A percentile compares a stretch with the other conserved stretches of the same genome.
phyloP scores from a whole-genome alignment of 2,888 invertebrate genomes.

The Brassicogethes aeneus region DNA sequence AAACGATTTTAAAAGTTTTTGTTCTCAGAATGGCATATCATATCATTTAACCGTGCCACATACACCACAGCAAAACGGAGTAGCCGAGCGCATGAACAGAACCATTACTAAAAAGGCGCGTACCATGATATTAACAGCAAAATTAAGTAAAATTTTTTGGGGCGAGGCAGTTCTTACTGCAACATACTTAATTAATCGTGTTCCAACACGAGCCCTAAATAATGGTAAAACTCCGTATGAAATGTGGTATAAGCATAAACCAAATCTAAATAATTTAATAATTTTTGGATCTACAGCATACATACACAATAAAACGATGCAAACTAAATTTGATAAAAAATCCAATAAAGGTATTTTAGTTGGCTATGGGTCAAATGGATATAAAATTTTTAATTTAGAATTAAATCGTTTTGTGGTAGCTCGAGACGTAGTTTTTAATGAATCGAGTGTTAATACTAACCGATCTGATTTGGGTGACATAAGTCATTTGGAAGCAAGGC shows the following conservation, averaged over 20 bases:
- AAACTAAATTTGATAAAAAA: neutral
- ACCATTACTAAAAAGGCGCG: constrained; percentile 23
- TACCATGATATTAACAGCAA: constrained; percentile 18
- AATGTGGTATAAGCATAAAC: constrained; percentile 4
- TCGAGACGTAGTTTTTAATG: constrained; percentile 1
- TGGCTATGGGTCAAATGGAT: too few species aligned
- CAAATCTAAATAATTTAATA: constrained; percentile 3
- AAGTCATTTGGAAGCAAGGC: neutral
- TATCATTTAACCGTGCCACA: constrained; percentile 3
- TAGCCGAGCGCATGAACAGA: constrained; percentile 10
- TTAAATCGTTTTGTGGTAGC: neutral
- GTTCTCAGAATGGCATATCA: neutral
- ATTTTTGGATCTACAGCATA: constrained; percentile 5
- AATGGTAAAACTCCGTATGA: constrained; percentile 12
- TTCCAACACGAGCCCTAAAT: constrained; percentile 16
- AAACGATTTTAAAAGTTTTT: neutral
- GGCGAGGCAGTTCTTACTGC: constrained; percentile 20
- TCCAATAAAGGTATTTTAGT: too few species aligned
- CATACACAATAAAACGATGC: constrained; percentile 2
- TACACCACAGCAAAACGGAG: constrained; percentile 16
- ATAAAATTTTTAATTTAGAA: constrained; percentile 2
- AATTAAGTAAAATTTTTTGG: constrained; percentile 30
- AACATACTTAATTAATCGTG: constrained; percentile 14
- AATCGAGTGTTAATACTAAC: neutral
- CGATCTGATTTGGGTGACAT: neutral